phyloP scores from a whole-genome alignment of 2,797 vertebrate genomes.

The Steatocranus sp. region DNA sequence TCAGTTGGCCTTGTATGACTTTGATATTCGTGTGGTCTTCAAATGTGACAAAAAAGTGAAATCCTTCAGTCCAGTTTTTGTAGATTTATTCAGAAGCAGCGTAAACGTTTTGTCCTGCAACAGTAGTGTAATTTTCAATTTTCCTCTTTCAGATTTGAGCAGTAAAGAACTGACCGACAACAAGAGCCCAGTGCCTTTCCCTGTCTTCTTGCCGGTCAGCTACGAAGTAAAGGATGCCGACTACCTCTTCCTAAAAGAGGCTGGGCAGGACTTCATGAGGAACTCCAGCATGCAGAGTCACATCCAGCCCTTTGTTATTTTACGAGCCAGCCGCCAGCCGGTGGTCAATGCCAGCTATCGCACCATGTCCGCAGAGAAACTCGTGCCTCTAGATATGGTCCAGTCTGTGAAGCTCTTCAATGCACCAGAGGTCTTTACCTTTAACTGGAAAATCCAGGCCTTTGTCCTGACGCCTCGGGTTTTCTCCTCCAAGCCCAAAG shows the following conservation, averaged over 20 bases:
- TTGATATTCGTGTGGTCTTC: not conserved
- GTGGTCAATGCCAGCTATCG: constrained; percentile 85
- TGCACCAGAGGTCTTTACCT: constrained; percentile 72
- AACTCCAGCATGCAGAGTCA: constrained; percentile 91
- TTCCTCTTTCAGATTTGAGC: constrained; percentile 76
- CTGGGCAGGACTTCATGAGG: constrained; percentile 93
- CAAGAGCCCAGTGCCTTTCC: constrained; percentile 81
- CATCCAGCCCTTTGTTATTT: constrained; percentile 88
- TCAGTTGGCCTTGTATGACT: constrained; percentile 32
- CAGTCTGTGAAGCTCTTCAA: constrained; percentile 77
- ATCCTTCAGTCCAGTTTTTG: not conserved
- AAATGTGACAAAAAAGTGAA: not conserved
- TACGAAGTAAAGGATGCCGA: constrained; percentile 85
- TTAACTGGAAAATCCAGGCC: constrained; percentile 86
- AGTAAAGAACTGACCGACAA: constrained; percentile 82
- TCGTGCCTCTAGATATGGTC: constrained; percentile 80
- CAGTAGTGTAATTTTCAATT: not conserved
- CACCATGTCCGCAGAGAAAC: constrained; percentile 76
- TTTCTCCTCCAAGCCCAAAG: constrained; percentile 79
- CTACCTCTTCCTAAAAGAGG: constrained; percentile 89
- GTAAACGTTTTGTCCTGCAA: not conserved
- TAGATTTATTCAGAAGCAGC: not conserved
- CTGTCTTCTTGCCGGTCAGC: constrained; percentile 86
- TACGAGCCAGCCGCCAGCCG: constrained; percentile 78
- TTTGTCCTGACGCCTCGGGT: constrained; percentile 80